Conservation (phyloP, 2,113 vertebrate genomes). For the Bujurquina vittata region DNA sequence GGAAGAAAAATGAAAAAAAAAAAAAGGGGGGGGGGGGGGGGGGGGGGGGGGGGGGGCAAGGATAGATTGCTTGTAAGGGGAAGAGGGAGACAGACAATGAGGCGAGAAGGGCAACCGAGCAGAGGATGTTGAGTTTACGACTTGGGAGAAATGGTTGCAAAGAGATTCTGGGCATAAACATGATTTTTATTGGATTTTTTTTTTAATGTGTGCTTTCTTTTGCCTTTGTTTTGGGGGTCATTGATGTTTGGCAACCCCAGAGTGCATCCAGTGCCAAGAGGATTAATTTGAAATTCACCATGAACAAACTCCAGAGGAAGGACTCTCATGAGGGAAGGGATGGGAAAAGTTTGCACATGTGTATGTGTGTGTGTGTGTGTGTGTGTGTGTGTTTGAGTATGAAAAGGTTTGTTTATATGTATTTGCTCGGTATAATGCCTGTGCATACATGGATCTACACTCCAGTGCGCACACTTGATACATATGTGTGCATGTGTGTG, state of each 20-base stretch:
- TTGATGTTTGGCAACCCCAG: conserved; percentile 64
- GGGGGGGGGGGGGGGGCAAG: not conserved
- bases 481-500: conserved; percentile 39
- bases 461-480: conserved; percentile 41
- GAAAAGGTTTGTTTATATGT: conserved; percentile 49
- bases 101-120: conserved; percentile 21
- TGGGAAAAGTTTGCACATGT: conserved; percentile 16
- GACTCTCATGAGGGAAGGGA: conserved; percentile 49
- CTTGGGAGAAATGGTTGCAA: conserved; percentile 26
- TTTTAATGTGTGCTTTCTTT: conserved; percentile 52
- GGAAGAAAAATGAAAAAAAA: conserved; percentile 34
- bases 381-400: not conserved
- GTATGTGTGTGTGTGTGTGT: not conserved
- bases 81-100: conserved; percentile 43
- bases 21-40: no score
- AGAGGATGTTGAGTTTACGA: conserved; percentile 46
- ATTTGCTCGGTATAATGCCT: conserved; percentile 39
- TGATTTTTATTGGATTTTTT: conserved; percentile 69
- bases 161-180: conserved; percentile 63
- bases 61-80: conserved; percentile 56
- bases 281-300: conserved; percentile 69
- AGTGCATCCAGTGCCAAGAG: conserved; percentile 60
- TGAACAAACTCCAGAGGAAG: conserved; percentile 55
- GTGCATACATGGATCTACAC: conserved; percentile 25
- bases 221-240: conserved; percentile 54